phyloP scores from a whole-genome alignment of 2,113 vertebrate species.

The Lophius piscatorius region DNA sequence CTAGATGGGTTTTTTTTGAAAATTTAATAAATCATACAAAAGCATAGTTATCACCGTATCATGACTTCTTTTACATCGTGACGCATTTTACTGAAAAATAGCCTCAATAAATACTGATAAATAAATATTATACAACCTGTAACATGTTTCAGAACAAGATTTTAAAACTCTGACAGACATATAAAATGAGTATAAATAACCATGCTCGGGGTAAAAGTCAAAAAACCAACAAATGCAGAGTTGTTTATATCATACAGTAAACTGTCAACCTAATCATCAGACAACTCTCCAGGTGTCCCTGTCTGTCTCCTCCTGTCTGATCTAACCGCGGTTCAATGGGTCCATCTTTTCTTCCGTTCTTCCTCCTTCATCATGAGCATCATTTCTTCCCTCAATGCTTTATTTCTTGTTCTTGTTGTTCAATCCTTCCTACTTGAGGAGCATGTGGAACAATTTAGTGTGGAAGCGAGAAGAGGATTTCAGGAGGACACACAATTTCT shows the following conservation, averaged over 20 bases:
- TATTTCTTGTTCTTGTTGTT: too few species aligned
- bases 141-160: constrained; percentile 24
- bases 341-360: not conserved
- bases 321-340: not conserved
- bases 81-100: too few species aligned
- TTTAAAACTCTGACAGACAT: constrained; percentile 21
- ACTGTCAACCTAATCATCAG: constrained; percentile 3
- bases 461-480: constrained; percentile 89
- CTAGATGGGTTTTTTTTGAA: too few species aligned
- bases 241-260: not conserved
- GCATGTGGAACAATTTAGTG: constrained; percentile 82
- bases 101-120: constrained; percentile 15
- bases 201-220: not conserved
- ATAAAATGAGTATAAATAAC: constrained; percentile 26
- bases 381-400: not conserved
- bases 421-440: constrained; percentile 52
- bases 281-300: not conserved
- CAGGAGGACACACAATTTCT: constrained; percentile 83
- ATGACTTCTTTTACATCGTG: constrained; percentile 13
- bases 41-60: too few species aligned
- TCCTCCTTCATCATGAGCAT: constrained; percentile 4
- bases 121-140: constrained; percentile 33
- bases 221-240: not conserved
- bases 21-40: too few species aligned
- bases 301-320: not conserved